A percentile compares a stretch with the other conserved stretches of the same genome.
Evolutionary conservation across 1,140 invertebrate genomes (phyloP).

Genomic region (Drosophila grimshawi): DNA sequence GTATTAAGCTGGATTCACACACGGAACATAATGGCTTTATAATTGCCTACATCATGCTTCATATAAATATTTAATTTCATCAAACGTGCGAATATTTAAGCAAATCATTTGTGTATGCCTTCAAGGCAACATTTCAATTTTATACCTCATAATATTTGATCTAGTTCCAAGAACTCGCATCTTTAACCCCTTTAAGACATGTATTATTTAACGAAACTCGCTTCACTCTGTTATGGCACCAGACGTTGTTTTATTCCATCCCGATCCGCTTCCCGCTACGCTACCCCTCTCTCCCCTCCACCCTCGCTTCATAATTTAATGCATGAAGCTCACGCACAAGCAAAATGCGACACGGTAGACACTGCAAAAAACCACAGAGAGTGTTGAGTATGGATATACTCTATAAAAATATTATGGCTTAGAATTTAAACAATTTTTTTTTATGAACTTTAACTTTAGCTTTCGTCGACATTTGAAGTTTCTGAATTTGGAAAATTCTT

Average conservation of each 20-base stretch:
- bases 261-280: background rate
- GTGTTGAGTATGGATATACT: background rate
- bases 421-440: too few species aligned
- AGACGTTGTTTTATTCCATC: constrained; percentile 11
- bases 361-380: constrained; percentile 1
- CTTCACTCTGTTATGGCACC: constrained; percentile 27
- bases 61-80: background rate
- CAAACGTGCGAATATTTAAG: background rate
- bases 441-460: too few species aligned
- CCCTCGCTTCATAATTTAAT: constrained; percentile 68
- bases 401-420: constrained; percentile 2
- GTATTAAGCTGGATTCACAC: constrained; percentile 9
- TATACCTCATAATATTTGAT: background rate
- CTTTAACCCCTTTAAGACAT: constrained; percentile 58
- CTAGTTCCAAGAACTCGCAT: background rate
- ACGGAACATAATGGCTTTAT: background rate
- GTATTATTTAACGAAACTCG: constrained; percentile 24
- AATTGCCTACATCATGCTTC: background rate
- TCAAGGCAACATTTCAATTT: background rate
- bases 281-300: background rate
- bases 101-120: background rate
- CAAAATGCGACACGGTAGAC: constrained; percentile 38
- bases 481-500: too few species aligned
- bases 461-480: too few species aligned
- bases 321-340: constrained; percentile 68